These are phyloP conservation scores for Bimastos eiseni DNA, from an alignment of 2,888 invertebrate species.

Conservation along the genomic window DNA sequence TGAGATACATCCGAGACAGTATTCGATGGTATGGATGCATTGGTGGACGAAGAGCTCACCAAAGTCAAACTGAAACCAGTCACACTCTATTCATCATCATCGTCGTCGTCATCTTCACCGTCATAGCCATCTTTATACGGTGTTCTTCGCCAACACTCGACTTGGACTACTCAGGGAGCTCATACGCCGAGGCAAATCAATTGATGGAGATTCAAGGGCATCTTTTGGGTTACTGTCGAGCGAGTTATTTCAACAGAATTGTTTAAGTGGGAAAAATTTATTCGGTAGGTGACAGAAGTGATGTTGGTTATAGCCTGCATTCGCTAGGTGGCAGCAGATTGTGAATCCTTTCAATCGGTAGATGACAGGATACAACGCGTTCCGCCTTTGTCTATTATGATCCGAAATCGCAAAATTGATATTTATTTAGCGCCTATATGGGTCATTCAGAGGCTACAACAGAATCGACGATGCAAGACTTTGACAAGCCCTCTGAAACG, in stretches of 20 bases:
- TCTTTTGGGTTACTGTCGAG: too few relatives aligned
- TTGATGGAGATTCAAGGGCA: too few relatives aligned
- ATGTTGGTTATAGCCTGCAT: not conserved
- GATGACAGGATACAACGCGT: not conserved
- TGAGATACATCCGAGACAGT: conserved; percentile 84
- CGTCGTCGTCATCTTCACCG: not conserved
- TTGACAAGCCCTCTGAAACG: too few relatives aligned
- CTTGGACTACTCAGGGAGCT: too few relatives aligned
- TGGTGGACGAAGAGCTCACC: conserved; percentile 87
- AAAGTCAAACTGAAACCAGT: conserved; percentile 70
- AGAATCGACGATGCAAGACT: not conserved
- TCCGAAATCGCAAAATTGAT: not conserved
- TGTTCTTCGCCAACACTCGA: too few relatives aligned
- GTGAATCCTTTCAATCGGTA: not conserved
- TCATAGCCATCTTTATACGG: too few relatives aligned
- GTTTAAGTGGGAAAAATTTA: too few relatives aligned
- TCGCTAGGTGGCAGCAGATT: not conserved
- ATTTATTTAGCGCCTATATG: too few relatives aligned
- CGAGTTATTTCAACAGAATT: too few relatives aligned
- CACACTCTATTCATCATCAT: not conserved
- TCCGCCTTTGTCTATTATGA: not conserved
- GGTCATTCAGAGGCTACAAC: not conserved
- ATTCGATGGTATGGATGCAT: conserved; percentile 79
- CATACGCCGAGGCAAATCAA: too few relatives aligned
- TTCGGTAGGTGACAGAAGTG: not conserved